Conservation (phyloP, 2,888 invertebrate species). For the Rhaphigaster nebulosa region DNA sequence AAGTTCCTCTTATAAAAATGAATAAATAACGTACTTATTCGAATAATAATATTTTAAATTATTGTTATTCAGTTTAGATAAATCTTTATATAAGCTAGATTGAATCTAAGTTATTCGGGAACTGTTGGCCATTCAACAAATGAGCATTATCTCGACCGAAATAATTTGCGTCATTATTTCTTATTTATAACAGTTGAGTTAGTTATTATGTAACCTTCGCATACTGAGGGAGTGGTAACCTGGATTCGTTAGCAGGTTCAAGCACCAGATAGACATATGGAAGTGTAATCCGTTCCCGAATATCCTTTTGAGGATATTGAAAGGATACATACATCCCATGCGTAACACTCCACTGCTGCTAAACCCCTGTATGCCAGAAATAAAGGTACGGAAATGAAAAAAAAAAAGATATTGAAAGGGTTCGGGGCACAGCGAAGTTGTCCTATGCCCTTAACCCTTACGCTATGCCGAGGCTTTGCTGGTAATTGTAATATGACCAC, state of each 20-base stretch:
- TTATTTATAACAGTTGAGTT: conserved; percentile 39
- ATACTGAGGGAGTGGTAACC: conserved; percentile 39
- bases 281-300: neutral
- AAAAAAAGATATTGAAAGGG: no score
- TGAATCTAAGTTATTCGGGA: neutral
- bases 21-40: conserved; percentile 6
- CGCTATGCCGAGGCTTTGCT: no score
- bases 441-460: no score
- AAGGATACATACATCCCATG: no score
- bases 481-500: no score
- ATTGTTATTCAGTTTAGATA: neutral
- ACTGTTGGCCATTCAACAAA: neutral
- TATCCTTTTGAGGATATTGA: no score
- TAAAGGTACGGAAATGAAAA: no score
- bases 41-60: neutral
- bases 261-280: neutral
- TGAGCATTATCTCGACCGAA: conserved; percentile 32
- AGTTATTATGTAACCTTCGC: neutral
- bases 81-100: neutral
- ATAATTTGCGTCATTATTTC: conserved; percentile 37
- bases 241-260: neutral
- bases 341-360: no score
- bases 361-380: no score
- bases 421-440: no score
- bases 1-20: neutral